Base-by-base conservation (phyloP, 2,888 invertebrate genomes). In the Meandrusa payeni region DNA sequence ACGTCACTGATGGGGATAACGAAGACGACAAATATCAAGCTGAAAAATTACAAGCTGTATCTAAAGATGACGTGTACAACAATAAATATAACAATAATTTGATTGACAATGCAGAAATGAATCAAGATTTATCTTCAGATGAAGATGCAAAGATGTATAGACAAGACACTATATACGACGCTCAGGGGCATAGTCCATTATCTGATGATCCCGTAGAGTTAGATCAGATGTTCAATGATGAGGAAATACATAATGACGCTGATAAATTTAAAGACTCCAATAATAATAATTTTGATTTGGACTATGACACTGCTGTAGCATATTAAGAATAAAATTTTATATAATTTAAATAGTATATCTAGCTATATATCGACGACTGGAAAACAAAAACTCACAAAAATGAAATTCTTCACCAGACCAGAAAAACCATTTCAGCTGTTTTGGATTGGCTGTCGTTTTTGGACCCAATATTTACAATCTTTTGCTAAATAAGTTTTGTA, bases 301-400 rank as follows among this genome's bases (percentile, higher is more conserved):
- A 76, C 38, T 78, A 76, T 37, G 64, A 55, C 17, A 64, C 64
- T 22, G 71, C 81, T 22, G 66, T 80, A 38, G 76, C 71, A 7
- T 81, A 73, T 55, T 79, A 54, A 7, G 32, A 7, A n/a, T n/a
- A n/a, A n/a, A n/a, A n/a, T n/a, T n/a, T n/a, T n/a, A n/a, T n/a
- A n/a, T n/a, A n/a, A n/a, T n/a, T n/a, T n/a, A n/a, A n/a, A n/a
- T n/a, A n/a, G n/a, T n/a, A n/a, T n/a, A n/a, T n/a, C n/a, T n/a
- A n/a, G n/a, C n/a, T n/a, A n/a, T n/a, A n/a, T n/a, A n/a, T n/a
- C n/a, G n/a, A n/a, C n/a, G n/a, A n/a, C n/a, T n/a, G n/a, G n/a
- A n/a, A n/a, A n/a, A n/a, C n/a, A n/a, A n/a, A n/a, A n/a, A n/a
- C n/a, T n/a, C n/a, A n/a, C n/a, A n/a, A n/a, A n/a, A n/a, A n/a